Evolutionary conservation across 2,113 vertebrate species (phyloP).

Genomic region (Eubucco bourcierii): DNA sequence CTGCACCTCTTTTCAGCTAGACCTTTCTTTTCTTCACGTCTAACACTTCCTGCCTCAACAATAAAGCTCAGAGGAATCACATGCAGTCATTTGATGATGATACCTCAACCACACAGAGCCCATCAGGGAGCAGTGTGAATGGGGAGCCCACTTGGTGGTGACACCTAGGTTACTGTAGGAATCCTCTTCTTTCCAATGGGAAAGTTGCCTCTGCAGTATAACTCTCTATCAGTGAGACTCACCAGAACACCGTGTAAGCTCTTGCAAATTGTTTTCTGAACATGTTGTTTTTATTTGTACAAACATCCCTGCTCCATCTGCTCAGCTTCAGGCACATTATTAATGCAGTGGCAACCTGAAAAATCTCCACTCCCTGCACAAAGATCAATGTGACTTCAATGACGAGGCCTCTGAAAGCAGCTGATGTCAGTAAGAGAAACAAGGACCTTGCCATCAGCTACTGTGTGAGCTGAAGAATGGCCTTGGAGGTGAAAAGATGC

Average conservation of each 20-base stretch:
- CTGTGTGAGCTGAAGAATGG: not conserved
- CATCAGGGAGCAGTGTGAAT: not conserved
- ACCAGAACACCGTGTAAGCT: not conserved
- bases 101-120: not conserved
- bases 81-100: not conserved
- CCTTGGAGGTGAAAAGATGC: not conserved
- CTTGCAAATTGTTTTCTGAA: not conserved
- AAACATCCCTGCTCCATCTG: conserved; percentile 2
- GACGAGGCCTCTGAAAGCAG: not conserved
- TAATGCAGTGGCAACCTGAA: not conserved
- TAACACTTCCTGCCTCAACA: not conserved
- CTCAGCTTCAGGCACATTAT: not conserved
- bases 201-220: not conserved
- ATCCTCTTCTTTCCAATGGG: not conserved
- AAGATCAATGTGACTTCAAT: not conserved
- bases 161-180: not conserved
- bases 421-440: not conserved
- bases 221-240: not conserved
- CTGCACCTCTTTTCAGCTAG: not conserved
- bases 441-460: not conserved
- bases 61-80: not conserved
- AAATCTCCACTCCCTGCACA: not conserved
- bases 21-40: not conserved
- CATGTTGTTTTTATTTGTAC: conserved; percentile 3
- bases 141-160: not conserved